Conservation (phyloP, 2,113 vertebrate species). For the Panurus biarmicus region DNA sequence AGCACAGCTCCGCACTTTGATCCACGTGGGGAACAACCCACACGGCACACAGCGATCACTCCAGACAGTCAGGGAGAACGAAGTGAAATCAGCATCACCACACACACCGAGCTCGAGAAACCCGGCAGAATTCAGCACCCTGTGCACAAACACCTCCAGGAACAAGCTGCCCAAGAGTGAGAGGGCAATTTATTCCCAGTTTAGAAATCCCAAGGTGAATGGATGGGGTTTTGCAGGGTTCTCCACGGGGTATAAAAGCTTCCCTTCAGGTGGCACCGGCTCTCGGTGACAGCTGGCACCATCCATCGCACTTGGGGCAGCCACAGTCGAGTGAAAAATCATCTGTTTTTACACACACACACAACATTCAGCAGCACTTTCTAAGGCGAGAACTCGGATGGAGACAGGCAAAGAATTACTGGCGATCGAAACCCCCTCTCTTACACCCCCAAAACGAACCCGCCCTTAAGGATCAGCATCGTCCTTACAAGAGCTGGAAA, state of each 20-base stretch:
- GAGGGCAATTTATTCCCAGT: background rate
- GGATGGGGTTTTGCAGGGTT: background rate
- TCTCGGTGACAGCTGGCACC: background rate
- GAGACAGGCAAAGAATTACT: background rate
- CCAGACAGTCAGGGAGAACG: accelerated
- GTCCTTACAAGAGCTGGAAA: background rate
- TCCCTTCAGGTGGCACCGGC: background rate
- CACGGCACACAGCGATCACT: background rate
- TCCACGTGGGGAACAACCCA: background rate
- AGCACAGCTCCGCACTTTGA: background rate
- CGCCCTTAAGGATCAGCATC: background rate
- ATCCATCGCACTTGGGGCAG: background rate
- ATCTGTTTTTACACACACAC: background rate
- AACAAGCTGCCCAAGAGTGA: background rate
- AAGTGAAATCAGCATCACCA: accelerated
- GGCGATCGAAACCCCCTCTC: background rate
- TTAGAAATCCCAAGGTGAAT: background rate
- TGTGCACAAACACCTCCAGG: background rate
- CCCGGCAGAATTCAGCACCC: background rate
- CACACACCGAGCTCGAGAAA: background rate
- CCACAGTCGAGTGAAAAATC: background rate
- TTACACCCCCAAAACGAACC: background rate
- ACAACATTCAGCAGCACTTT: background rate
- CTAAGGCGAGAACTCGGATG: background rate
- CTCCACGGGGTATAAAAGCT: background rate